Evolutionary conservation across 2,113 vertebrate species (phyloP), one percentile per base, ranked within the genome.

Genomic region (Mesoclemmys tuberculata): DNA sequence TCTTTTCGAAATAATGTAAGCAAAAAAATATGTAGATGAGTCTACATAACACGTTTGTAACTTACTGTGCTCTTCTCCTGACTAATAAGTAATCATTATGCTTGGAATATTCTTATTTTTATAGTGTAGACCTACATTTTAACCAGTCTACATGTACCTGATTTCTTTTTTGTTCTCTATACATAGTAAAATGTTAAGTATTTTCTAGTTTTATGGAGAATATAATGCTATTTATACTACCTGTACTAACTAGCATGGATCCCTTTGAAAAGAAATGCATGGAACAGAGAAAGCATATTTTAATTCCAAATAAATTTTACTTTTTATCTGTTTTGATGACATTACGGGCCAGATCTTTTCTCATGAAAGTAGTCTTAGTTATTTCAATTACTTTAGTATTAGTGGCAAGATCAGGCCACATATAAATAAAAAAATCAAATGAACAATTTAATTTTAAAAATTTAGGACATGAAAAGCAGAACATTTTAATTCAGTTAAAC

Each of bases 1-100:
- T 99, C 99, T 35, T 99, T 99, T 96, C 98, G 99, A 95, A 99
- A 99, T 97, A 99, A 99, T 54, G 99, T 99, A 99, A 99, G 99
- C 96, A 58, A 55, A 81, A 16, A 88, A 49, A 44, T 52, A 10
- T 35, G 9, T 44, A 68, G 55, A 71, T 19, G 44, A 16, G 51
- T 84, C 44, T 91, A 75, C 54, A 58, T 52, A 44, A 78, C 29
- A 68, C 13, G 38, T 6, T 21, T 48, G 18, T 74, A 26, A 55
- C 64, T 41, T 77, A 83, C 49, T 44, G 21, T 90, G 74, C 38
- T 75, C 26, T 88, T 54, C 49, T 44, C 22, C 82, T 49, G 10
- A 7, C 49, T 52, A 52, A 51, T 44, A 71, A 71, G 51, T 74
- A 27, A 35, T 81, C 29, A 41, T 38, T 41, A 31, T 51, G 46